Evolutionary conservation across 2,113 vertebrate species (phyloP), one percentile per base, ranked within the genome.

Genomic region (Agapornis roseicollis): DNA sequence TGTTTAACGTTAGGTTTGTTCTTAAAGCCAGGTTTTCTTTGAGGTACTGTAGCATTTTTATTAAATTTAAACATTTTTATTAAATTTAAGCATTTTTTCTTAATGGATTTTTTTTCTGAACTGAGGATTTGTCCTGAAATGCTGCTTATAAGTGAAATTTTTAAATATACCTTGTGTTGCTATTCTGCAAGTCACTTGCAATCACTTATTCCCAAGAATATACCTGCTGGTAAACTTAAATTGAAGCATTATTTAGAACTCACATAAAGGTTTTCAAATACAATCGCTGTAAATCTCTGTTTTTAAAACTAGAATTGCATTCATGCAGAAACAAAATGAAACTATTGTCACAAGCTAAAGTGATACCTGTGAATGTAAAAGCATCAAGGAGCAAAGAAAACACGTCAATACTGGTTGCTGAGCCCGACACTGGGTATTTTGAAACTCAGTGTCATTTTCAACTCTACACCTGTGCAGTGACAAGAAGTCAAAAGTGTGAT

Each of bases 401-500:
- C 3, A 61, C 1, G 1, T 37, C 2, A 10, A 52, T 77, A 90
- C 50, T 83, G 60, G 47, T 88, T 89, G 85, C 61, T 93, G 84
- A 97, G 69, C 58, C 79, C 6, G 17, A 63, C 60, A 93, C 82
- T 69, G 95, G 88, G 61, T 92, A 47, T 70, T 63, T 69, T 79
- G 85, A 94, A 91, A 85, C 47, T 78, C 65, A 44, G 3, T 3
- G 41, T 49, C 65, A 50, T 70, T 53, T 83, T 96, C 74, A 46
- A 20, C 68, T 88, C 39, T 31, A 33, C 31, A 13, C 29, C 27
- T 94, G 60, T 82, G 39, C 65, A 41, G 63, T 44, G 61, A 96
- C 80, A 96, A 82, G 60, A 80, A 69, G 86, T 89, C 56, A n/a
- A 65, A 68, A 92, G 65, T 41, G 44, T n/a, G 86, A 92, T 85